phyloP scores from a whole-genome alignment of 2,113 vertebrate genomes.

The Limanda limanda region DNA sequence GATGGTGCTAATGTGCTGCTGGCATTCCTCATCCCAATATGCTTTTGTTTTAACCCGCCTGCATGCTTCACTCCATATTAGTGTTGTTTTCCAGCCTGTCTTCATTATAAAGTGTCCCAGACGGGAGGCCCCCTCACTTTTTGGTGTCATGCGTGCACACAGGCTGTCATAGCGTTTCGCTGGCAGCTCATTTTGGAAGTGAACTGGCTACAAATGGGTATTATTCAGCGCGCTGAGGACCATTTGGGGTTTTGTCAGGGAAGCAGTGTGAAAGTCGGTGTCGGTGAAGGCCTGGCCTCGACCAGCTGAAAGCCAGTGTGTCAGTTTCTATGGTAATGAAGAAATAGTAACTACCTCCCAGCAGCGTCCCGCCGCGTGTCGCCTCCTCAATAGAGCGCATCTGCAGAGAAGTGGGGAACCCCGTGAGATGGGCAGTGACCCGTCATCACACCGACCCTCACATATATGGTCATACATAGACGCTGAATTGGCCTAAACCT shows the following conservation, averaged over 20 bases:
- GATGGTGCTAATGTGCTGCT: no score
- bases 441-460: slow-evolving; percentile 85
- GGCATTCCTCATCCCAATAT: background rate
- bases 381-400: slow-evolving; percentile 97
- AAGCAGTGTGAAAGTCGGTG: slow-evolving; percentile 89
- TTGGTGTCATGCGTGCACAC: slow-evolving; percentile 18
- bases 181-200: slow-evolving; percentile 88
- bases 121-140: slow-evolving; percentile 67
- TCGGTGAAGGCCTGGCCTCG: slow-evolving; percentile 86
- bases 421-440: slow-evolving; percentile 97
- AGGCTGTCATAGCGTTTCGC: slow-evolving; percentile 62
- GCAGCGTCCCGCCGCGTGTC: slow-evolving; percentile 95
- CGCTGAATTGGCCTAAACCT: slow-evolving; percentile 64
- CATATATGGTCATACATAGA: slow-evolving; percentile 71
- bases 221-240: slow-evolving; percentile 92
- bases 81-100: slow-evolving; percentile 31
- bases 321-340: slow-evolving; percentile 97
- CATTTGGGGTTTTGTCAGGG: slow-evolving; percentile 89
- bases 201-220: slow-evolving; percentile 93
- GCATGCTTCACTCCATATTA: slow-evolving; percentile 1
- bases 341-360: slow-evolving; percentile 91
- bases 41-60: background rate
- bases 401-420: slow-evolving; percentile 95
- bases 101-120: slow-evolving; percentile 50
- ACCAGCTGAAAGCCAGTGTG: slow-evolving; percentile 90